These are phyloP conservation scores for Todiramphus saurophagus DNA, from an alignment of 2,113 vertebrate species.

Conservation along the genomic window DNA sequence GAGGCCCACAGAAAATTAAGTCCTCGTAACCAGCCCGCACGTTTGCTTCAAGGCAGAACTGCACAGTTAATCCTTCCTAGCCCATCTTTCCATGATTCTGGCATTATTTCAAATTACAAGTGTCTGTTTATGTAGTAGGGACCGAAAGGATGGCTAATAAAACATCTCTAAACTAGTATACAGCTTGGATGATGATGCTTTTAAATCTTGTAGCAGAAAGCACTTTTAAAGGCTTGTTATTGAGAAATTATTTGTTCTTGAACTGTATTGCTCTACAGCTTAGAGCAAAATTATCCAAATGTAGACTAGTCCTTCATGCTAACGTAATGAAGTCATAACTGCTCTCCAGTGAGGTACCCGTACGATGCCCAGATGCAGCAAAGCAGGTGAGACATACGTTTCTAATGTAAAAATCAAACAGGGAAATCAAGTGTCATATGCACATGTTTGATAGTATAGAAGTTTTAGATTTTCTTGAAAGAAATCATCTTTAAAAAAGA, in stretches of 20 bases:
- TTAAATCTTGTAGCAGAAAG: background rate
- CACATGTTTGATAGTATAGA: background rate
- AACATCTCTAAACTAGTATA: background rate
- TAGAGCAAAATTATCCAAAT: background rate
- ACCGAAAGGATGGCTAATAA: background rate
- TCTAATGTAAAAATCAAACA: background rate
- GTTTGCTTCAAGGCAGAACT: slow-evolving; percentile 41
- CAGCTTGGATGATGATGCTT: background rate
- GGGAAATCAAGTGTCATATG: background rate
- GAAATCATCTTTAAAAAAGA: background rate
- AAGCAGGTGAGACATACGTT: background rate
- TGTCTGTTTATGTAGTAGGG: background rate
- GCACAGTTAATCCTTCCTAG: slow-evolving; percentile 27
- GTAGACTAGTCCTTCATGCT: background rate
- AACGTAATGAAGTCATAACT: background rate
- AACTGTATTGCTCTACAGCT: background rate
- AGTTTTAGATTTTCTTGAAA: background rate
- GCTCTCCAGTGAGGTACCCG: background rate
- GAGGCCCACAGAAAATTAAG: slow-evolving; percentile 5
- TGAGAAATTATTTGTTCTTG: background rate
- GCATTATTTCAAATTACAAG: background rate
- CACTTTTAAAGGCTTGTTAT: background rate
- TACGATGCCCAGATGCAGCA: background rate
- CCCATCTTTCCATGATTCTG: background rate
- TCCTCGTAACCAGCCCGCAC: slow-evolving; percentile 4